phyloP scores from a whole-genome alignment of 2,888 invertebrate species.

The Ophioninae sp. region DNA sequence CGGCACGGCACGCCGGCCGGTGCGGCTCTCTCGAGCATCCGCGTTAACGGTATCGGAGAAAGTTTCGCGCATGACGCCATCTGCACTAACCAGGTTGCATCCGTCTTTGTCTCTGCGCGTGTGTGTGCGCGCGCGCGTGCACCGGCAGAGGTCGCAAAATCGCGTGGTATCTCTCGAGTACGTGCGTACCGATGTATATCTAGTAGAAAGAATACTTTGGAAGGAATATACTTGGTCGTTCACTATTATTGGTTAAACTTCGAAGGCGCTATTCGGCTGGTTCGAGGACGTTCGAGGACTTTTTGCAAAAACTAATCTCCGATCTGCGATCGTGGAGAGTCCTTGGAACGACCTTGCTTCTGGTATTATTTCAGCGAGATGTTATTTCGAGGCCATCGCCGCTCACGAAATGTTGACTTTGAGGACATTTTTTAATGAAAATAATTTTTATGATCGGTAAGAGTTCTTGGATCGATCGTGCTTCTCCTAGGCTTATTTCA shows the following conservation, averaged over 20 bases:
- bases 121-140: not conserved
- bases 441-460: too few relatives aligned
- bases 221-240: not conserved
- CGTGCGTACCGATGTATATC: not conserved
- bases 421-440: not conserved
- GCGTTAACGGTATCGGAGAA: constrained; percentile 64
- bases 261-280: not conserved
- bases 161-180: not conserved
- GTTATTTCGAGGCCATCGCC: not conserved
- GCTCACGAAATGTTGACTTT: too few relatives aligned
- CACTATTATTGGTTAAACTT: too few relatives aligned
- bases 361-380: not conserved
- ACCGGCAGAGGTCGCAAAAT: constrained; percentile 29
- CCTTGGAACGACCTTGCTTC: not conserved
- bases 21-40: constrained; percentile 51
- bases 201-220: not conserved
- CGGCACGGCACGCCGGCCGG: constrained; percentile 54
- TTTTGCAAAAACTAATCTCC: not conserved
- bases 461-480: not conserved
- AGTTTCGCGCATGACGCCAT: constrained; percentile 63
- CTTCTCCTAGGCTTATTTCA: not conserved
- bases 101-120: constrained; percentile 11
- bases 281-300: not conserved
- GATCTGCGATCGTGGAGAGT: not conserved
- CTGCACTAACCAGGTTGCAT: constrained; percentile 55